Base-by-base conservation (phyloP, 2,888 invertebrate species). In the Pheosia tremula region DNA sequence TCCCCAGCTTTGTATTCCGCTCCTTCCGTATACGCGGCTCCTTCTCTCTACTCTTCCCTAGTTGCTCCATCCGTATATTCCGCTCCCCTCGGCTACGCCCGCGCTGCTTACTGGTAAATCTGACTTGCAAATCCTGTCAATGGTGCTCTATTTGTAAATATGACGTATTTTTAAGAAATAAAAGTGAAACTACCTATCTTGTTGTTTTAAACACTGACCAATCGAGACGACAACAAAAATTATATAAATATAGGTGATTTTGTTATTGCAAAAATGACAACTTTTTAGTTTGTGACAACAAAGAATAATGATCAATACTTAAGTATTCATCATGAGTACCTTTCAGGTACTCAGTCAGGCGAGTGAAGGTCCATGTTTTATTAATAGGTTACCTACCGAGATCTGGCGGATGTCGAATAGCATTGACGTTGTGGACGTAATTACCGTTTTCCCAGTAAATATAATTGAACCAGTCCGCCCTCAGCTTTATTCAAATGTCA, bases 131-230 rank as follows among this genome's bases (percentile, higher is more conserved):
- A 58, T 63, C 55, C 67, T 36, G 39, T 24, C 56, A 53, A 68
- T 68, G 75, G 60, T 74, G 66, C 67, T 67, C 60, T 59, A 60
- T 71, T 82, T 55, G 78, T 83, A 83, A 66, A 78, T 81, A 81
- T 67, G 67, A 63, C 62, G 43, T 75, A 69, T 66, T 64, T 71
- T 66, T 76, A 71, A 68, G 67, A 39, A 55, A 24, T 36, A 76
- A 78, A 80, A 83, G 77, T 83, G 79, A 82, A 81, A 82, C 80
- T 82, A 77, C 77, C 76, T 64, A 66, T 53, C 24, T 36, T 61
- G 1, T 67, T 62, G 60, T 66, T 72, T 39, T 65, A 2, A 57
- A 24, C 53, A 7, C 9, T 8, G 1, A 24, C 24, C 24, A 24
- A 24, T 24, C 24, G 24, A 24, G 1, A 1, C 24, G 43, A 43